Evolutionary conservation across 2,888 invertebrate species (phyloP), one percentile per base, ranked within the genome.

Genomic region (Drosophila melanosoma): DNA sequence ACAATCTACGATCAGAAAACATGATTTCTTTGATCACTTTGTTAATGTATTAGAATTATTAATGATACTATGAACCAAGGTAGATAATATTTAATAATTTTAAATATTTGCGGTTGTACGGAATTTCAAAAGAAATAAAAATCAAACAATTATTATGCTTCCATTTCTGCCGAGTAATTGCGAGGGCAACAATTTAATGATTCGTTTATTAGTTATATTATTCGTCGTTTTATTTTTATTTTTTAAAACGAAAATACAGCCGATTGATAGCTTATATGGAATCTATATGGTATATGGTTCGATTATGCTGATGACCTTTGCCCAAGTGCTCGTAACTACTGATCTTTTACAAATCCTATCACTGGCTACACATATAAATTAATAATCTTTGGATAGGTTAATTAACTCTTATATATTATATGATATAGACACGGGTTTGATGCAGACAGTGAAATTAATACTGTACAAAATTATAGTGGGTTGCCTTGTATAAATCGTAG

Each of bases 211-310:
- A 53, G 5, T 23, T 53, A 35, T 36, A 62, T 77, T 77, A 77
- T 77, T 36, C 40, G 74, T 73, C 74, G 66, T 10, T n/a, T 53
- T 60, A 66, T 52, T 8, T 2, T 26, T 40, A 17, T 38, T 38
- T 40, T n/a, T 17, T 2, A 8, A 6, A 29, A 29, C 29, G 29
- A 29, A 29, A 6, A 6, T 4, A 29, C 29, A 29, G 29, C 29
- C 29, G 29, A 29, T 29, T 29, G 0, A 29, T 29, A 1, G 4
- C 29, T 29, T 38, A 38, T 38, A 38, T 17, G 17, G 8, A 38
- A 17, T 38, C 38, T 38, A 17, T 17, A 38, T 38, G 38, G 8
- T 38, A 29, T 29, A 29, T 29, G 29, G 29, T 5, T 5, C 29
- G 0, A 29, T 6, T 29, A 29, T 29, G 29, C 29, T 29, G 29